Percentiles rank a stretch among this genome's conserved stretches.
Conservation (phyloP, 92 coral and sea anemone species). For the Palythoa grandis region DNA sequence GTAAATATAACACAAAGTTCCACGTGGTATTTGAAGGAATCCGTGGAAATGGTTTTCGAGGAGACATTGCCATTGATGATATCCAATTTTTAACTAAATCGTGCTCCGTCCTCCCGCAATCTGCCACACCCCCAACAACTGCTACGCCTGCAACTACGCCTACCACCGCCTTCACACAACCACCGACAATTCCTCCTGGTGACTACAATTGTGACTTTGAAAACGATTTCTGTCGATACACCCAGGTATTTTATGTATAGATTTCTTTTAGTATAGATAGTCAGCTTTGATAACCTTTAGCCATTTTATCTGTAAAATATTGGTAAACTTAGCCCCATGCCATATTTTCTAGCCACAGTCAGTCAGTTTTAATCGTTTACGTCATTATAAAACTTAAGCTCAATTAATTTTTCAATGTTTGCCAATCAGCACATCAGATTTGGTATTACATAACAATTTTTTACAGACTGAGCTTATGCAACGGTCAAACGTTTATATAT, state of each 20-base stretch:
- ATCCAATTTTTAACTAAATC: slow-evolving; percentile 65
- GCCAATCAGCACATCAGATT: too few relatives aligned
- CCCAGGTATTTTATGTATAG: slow-evolving; percentile 46
- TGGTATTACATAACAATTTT: too few relatives aligned
- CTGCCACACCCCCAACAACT: slow-evolving; percentile 69
- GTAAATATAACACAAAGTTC: slow-evolving; percentile 36
- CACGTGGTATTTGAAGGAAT: slow-evolving; percentile 90
- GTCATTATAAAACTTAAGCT: too few relatives aligned
- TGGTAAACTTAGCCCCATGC: too few relatives aligned
- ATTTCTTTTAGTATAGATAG: too few relatives aligned
- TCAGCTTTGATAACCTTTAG: too few relatives aligned
- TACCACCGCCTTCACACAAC: slow-evolving; percentile 71
- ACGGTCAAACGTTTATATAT: too few relatives aligned
- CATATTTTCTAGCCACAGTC: too few relatives aligned
- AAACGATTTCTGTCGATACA: slow-evolving; percentile 67
- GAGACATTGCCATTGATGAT: slow-evolving; percentile 97
- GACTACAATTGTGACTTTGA: slow-evolving; percentile 94
- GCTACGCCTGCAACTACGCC: slow-evolving; percentile 55
- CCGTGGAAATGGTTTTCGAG: slow-evolving; percentile 77
- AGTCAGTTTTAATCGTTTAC: too few relatives aligned
- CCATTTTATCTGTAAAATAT: too few relatives aligned
- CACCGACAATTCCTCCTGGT: slow-evolving; percentile 76
- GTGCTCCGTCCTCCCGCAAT: slow-evolving; percentile 72
- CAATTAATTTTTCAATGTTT: too few relatives aligned
- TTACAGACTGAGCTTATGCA: too few relatives aligned